Conservation (phyloP, 2,113 vertebrate species). For the Nipponia nippon region DNA sequence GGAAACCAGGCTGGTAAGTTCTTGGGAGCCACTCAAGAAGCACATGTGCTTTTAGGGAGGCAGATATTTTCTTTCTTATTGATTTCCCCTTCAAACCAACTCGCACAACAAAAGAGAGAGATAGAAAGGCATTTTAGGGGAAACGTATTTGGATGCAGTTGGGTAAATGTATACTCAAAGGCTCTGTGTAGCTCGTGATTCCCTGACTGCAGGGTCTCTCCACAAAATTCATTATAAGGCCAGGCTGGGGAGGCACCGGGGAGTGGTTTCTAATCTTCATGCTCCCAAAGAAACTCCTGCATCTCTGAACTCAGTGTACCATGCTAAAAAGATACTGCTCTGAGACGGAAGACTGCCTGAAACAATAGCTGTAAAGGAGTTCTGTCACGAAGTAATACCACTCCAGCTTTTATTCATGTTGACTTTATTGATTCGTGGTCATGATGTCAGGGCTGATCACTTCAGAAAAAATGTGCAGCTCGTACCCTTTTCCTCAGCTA, state of each 20-base stretch:
- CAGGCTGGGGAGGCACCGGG: background rate
- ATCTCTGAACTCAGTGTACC: background rate
- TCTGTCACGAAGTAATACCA: background rate
- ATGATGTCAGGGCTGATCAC: background rate
- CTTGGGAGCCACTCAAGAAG: background rate
- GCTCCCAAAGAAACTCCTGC: background rate
- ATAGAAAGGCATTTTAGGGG: background rate
- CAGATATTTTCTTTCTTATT: background rate
- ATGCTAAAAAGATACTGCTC: background rate
- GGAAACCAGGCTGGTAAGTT: background rate
- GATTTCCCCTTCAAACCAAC: background rate
- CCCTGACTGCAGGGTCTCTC: background rate
- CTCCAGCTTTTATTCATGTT: background rate
- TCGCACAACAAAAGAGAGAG: background rate
- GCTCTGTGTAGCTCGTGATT: background rate
- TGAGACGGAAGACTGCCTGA: background rate
- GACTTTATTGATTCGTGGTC: background rate
- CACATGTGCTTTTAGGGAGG: background rate
- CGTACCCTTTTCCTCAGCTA: background rate
- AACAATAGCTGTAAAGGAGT: background rate
- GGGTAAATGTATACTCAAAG: background rate
- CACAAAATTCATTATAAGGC: background rate
- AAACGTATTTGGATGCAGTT: background rate
- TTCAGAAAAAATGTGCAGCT: background rate
- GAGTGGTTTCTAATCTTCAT: background rate